A percentile compares a stretch with the other conserved stretches of the same genome.
Evolutionary conservation across 35 echinoderm and acorn worm genomes (phyloP).

Genomic region (Eucidaris tribuloides): DNA sequence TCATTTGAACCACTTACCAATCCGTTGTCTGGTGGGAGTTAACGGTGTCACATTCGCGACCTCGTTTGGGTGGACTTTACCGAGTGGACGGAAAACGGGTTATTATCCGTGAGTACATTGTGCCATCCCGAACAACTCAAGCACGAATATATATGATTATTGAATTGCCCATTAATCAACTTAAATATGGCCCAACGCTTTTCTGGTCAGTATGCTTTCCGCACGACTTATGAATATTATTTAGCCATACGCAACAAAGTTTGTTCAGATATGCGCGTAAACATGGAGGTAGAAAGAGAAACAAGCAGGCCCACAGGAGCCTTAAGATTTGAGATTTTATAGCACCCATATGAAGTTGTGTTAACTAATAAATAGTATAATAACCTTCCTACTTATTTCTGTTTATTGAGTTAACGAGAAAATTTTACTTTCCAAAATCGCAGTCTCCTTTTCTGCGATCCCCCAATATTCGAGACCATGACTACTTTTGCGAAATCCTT

Average conservation of each 20-base stretch:
- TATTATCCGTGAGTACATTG: slow-evolving; percentile 7
- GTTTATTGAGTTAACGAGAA: no score
- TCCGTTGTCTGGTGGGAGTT: not conserved
- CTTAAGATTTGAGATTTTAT: no score
- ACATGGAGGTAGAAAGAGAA: not conserved
- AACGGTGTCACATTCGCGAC: slow-evolving; percentile 6
- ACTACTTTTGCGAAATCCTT: no score
- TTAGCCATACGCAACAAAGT: not conserved
- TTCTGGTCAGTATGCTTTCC: not conserved
- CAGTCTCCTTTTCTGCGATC: no score
- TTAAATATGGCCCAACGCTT: not conserved
- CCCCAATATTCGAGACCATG: no score
- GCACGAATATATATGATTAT: not conserved
- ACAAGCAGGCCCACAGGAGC: no score
- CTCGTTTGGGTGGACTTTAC: not conserved
- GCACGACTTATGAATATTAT: not conserved
- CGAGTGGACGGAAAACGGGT: not conserved
- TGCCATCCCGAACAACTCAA: not conserved
- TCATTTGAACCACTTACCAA: not conserved
- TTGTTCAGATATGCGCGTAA: not conserved
- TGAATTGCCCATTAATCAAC: not conserved
- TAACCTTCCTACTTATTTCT: no score
- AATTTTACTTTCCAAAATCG: no score
- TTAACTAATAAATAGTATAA: no score
- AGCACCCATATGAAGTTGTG: no score